These are phyloP conservation scores for Oophaga pumilio DNA, from an alignment of 2,113 vertebrate genomes.

Conservation along the genomic window DNA sequence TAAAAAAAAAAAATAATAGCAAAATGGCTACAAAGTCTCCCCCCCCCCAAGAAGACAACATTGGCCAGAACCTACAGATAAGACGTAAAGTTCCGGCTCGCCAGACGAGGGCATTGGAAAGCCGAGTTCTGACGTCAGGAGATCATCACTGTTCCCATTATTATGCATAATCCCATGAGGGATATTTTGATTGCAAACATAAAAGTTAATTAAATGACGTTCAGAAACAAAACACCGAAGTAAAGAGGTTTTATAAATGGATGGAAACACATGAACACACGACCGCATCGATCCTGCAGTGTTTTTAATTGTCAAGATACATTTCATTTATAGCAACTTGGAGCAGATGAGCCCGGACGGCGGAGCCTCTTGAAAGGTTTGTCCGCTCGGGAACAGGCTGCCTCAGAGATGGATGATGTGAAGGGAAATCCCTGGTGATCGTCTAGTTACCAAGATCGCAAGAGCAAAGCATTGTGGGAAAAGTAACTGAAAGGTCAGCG, in stretches of 20 bases:
- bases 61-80: too few species aligned
- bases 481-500: neutral
- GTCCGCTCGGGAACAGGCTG: constrained; percentile 25
- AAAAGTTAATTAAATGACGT: constrained; percentile 36
- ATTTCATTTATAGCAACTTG: constrained; percentile 32
- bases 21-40: too few species aligned
- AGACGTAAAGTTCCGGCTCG: too few species aligned
- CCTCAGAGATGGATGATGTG: neutral
- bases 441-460: neutral
- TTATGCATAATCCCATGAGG: constrained; percentile 4
- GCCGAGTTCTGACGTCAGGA: neutral
- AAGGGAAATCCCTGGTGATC: neutral
- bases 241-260: constrained; percentile 31
- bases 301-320: constrained; percentile 25
- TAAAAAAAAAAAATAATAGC: too few species aligned
- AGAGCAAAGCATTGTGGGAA: constrained; percentile 12
- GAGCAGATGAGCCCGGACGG: constrained; percentile 23
- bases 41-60: neutral
- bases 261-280: neutral
- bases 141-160: neutral
- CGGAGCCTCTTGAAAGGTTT: constrained; percentile 19
- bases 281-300: constrained; percentile 18
- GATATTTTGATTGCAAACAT: constrained; percentile 39
- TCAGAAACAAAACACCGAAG: constrained; percentile 20
- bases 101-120: neutral